phyloP scores from a whole-genome alignment of 2,113 vertebrate species.

The Rhinopithecus roxellana region DNA sequence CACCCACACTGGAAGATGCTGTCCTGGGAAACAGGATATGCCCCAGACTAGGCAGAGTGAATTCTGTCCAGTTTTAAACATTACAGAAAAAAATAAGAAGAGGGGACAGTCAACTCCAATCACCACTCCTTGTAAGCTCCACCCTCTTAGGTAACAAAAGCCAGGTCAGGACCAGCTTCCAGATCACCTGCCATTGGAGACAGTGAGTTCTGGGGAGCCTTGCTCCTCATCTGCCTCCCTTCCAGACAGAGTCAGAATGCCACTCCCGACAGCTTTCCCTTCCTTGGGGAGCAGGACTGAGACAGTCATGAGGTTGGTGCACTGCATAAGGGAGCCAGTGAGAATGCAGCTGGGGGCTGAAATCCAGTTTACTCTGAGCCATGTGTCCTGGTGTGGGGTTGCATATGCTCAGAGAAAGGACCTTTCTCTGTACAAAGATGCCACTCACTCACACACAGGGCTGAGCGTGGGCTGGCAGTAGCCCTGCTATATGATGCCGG shows the following conservation, averaged over 20 bases:
- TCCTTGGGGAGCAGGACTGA: neutral
- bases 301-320: neutral
- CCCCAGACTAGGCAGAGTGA: neutral
- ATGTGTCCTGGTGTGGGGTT: neutral
- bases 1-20: neutral
- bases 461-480: neutral
- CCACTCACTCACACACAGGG: neutral
- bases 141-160: neutral
- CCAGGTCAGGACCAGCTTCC: neutral
- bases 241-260: neutral
- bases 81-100: neutral
- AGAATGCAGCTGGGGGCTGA: neutral
- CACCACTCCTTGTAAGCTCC: neutral
- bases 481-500: neutral
- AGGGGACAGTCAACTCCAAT: neutral
- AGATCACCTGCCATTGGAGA: neutral
- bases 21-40: neutral
- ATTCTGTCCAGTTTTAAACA: neutral
- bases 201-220: neutral
- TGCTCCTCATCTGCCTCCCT: neutral
- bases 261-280: neutral
- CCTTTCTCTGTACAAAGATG: neutral
- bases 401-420: neutral
- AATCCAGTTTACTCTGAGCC: neutral
- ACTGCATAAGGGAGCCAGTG: too few species aligned